Base-by-base conservation (phyloP, 2,888 invertebrate genomes). In the Thumatha senex region DNA sequence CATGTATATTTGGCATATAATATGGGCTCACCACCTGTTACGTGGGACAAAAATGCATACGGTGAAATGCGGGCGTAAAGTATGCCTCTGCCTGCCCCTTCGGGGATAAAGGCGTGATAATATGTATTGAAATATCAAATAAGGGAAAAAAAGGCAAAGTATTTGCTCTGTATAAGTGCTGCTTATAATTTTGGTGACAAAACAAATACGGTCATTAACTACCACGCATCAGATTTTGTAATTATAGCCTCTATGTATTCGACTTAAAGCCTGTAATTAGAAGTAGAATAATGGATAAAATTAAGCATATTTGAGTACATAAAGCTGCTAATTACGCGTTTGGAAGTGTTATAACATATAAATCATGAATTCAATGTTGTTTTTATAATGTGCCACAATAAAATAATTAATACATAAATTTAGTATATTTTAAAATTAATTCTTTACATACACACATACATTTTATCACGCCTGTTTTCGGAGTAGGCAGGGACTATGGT, bases 161-260 rank as follows among this genome's bases (percentile, higher is more conserved):
- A 12, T 39, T 33, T 7, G 29, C 39, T 33, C 8, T 10, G 2
- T 13, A 9, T 0, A 8, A 12, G 11, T 2, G 31, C 12, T n/a
- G 31, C 46, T 29, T 46, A 18, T 36, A 4, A 5, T n/a, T 35
- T n/a, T 40, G 12, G 40, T 56, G 39, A 40, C 46, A 43, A 48
- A 41, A 52, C 47, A 48, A 51, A 55, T 47, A 54, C 35, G 39
- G 30, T 33, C 34, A 51, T 54, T 50, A 43, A 51, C 41, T 30
- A 41, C n/a, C 30, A 33, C 8, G 31, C 46, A 48, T 57, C 49
- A 15, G 31, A 39, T 51, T 52, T 10, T 14, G 14, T 44, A 38
- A 53, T 62, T 44, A 65, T 61, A 33, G 33, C 7, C 34, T 18
- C 40, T 61, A 54, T 43, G 14, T 5, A 34, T 13, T n/a, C 7